These are phyloP conservation scores for Mola mola DNA, from an alignment of 2,113 vertebrate genomes.

Conservation along the genomic window DNA sequence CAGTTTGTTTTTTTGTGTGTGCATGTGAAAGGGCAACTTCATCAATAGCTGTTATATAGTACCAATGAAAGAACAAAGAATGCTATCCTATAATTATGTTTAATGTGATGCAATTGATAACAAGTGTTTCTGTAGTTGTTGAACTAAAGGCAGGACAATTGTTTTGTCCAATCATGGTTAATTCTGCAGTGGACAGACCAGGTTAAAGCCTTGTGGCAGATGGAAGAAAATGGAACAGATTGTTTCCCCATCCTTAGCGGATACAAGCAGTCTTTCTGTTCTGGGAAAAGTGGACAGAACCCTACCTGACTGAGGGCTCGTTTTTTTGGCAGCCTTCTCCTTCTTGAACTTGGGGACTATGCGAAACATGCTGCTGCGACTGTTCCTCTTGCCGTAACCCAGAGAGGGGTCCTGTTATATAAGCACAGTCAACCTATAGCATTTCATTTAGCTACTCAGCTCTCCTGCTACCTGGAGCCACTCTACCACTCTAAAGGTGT, in stretches of 20 bases:
- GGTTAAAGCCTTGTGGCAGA: neutral
- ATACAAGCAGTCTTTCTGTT: constrained; percentile 2
- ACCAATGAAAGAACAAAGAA: too few relatives aligned
- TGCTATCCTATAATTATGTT: too few relatives aligned
- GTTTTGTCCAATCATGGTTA: too few relatives aligned
- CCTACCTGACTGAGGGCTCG: constrained; percentile 93
- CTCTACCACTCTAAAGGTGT: constrained; percentile 9
- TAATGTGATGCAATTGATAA: too few relatives aligned
- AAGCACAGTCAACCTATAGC: constrained; percentile 78
- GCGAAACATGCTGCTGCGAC: constrained; percentile 93
- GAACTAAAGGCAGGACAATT: too few relatives aligned
- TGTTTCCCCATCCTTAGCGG: too few relatives aligned
- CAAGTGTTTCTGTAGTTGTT: too few relatives aligned
- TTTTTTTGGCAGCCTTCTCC: constrained; percentile 92
- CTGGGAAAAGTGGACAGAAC: neutral
- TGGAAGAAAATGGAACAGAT: neutral
- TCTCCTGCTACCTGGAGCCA: constrained; percentile 48
- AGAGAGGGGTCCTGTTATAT: constrained; percentile 89
- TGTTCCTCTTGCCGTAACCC: constrained; percentile 97
- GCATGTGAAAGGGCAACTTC: too few relatives aligned
- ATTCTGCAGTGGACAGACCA: too few relatives aligned
- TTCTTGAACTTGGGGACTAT: constrained; percentile 99
- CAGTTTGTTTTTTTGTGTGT: too few relatives aligned
- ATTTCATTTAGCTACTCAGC: constrained; percentile 73
- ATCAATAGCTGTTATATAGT: too few relatives aligned